phyloP scores from a whole-genome alignment of 2,113 vertebrate species.

The Myiopsitta monachus region DNA sequence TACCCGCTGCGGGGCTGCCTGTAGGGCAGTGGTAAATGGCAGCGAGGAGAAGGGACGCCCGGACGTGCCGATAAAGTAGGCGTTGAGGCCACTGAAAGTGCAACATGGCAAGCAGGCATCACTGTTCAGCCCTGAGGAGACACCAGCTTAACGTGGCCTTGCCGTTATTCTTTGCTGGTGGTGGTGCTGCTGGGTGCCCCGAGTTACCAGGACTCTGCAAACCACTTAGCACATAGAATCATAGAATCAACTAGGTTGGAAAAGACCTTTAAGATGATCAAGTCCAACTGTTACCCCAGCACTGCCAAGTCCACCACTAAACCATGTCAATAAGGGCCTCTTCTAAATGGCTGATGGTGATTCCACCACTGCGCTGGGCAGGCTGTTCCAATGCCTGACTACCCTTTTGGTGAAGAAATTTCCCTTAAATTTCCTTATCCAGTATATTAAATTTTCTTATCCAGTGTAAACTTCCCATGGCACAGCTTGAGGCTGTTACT shows the following conservation, averaged over 20 bases:
- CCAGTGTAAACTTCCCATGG: background rate
- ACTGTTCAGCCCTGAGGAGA: no score
- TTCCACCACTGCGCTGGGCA: background rate
- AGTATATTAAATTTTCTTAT: background rate
- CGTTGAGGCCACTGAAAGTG: no score
- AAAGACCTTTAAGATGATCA: background rate
- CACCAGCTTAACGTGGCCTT: rapidly evolving
- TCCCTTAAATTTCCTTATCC: background rate
- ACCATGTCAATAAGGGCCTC: background rate
- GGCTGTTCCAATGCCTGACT: background rate
- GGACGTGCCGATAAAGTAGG: background rate
- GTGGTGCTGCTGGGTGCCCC: rapidly evolving
- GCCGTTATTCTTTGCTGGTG: rapidly evolving
- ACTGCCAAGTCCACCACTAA: background rate
- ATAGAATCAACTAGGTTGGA: background rate
- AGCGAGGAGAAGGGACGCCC: rapidly evolving
- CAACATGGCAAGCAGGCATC: rapidly evolving
- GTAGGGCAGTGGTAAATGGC: no score
- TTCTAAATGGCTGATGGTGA: background rate
- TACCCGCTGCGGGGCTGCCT: no score
- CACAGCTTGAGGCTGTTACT: background rate
- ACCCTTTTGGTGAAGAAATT: background rate
- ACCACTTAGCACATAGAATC: background rate
- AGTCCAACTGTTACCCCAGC: background rate
- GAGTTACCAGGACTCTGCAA: no score